Evolutionary conservation across 2,888 invertebrate genomes (phyloP), one percentile per base, ranked within the genome.

Genomic region (Epinotia bilunana): DNA sequence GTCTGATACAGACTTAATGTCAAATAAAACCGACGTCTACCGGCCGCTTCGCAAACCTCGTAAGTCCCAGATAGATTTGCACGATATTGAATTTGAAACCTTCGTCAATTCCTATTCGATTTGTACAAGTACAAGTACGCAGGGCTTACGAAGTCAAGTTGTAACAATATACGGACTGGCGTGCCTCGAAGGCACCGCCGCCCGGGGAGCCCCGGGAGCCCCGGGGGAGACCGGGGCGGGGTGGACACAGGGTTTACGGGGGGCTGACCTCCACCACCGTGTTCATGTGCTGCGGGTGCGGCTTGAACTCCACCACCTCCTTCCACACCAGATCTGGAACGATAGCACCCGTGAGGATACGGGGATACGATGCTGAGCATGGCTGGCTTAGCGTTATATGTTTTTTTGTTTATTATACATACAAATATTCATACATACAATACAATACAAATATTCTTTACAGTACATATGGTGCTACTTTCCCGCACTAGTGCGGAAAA

Each of bases 261-360:
- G 89, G 87, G 79, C 90, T 90, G 60, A 91, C 93, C 85, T 94
- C 94, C 4, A 93, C 92, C 16, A 94, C 93, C 11, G 94, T 93
- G 80, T 87, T 92, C 94, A 94, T 92, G 86, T 94, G 93, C 76
- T 94, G 94, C 1, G 93, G 94, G 64, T 95, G 96, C 2, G 97
- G 97, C 81, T 96, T 96, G 91, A 98, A 98, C 81, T 96, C 96
- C 65, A 96, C 94, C 65, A 97, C 96, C 94, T 98, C 98, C 82
- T 97, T 96, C 90, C 97, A 97, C 69, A 98, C 97, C 70, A 97
- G 93, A 81, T 98, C 97, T 97, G 93, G 63, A 94, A 95, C 77
- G 39, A 74, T 2, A 2, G 5, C 2, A 16, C n/a, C 9, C 61
- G n/a, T n/a, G 53, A 53, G 16, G n/a, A n/a, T n/a, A 49, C 5